Evolutionary conservation across 2,113 vertebrate genomes (phyloP).

Genomic region (Clarias macrocephalus): DNA sequence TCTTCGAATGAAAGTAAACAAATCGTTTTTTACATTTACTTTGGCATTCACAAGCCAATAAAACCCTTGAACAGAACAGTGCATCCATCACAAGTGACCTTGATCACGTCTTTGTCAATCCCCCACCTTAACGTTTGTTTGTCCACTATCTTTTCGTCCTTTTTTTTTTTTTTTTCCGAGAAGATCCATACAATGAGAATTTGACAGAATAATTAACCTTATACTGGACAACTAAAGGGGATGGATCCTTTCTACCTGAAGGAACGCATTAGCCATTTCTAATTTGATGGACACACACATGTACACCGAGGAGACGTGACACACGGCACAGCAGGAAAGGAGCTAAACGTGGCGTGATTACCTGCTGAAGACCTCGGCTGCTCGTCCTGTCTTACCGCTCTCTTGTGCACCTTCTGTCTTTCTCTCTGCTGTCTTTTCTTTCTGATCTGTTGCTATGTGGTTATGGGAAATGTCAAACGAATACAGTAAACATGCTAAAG

Average conservation of each 20-base stretch:
- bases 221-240: background rate
- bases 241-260: background rate
- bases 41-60: background rate
- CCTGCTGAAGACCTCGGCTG: background rate
- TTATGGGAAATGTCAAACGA: slow-evolving; percentile 12
- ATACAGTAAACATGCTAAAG: slow-evolving; percentile 19
- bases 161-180: background rate
- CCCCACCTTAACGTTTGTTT: background rate
- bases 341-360: slow-evolving; percentile 32
- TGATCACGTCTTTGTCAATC: background rate
- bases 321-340: slow-evolving; percentile 30
- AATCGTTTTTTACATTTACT: background rate
- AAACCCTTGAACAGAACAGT: background rate
- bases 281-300: background rate
- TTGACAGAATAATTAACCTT: slow-evolving; percentile 22
- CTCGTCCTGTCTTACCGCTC: slow-evolving; percentile 3
- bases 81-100: background rate
- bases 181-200: background rate
- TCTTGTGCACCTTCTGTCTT: background rate
- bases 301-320: background rate
- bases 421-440: slow-evolving; percentile 4
- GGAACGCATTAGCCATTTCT: background rate
- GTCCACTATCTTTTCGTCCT: background rate
- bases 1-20: background rate
- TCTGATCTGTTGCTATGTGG: slow-evolving; percentile 14